A percentile compares a stretch with the other conserved stretches of the same genome.
Conservation (phyloP, 2,888 invertebrate species). For the Halocaridina rubra region DNA sequence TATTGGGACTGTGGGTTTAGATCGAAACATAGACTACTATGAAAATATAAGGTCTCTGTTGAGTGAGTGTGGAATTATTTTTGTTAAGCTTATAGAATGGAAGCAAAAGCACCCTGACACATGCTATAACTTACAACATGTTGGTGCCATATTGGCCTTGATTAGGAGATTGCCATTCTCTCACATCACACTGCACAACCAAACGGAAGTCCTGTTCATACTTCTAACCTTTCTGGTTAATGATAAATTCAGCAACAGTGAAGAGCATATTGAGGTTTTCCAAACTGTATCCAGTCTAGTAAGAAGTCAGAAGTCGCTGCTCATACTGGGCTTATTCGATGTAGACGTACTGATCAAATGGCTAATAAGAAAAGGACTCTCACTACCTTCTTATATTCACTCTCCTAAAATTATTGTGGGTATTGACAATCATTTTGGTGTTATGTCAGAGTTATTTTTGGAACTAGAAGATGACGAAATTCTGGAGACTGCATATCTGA, state of each 20-base stretch:
- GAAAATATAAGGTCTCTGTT: too few relatives aligned
- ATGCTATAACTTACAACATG: not conserved
- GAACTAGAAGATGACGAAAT: too few relatives aligned
- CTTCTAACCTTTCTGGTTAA: conserved; percentile 16
- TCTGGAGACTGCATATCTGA: too few relatives aligned
- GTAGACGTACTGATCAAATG: not conserved
- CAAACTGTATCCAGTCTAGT: not conserved
- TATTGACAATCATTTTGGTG: too few relatives aligned
- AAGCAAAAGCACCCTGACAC: too few relatives aligned
- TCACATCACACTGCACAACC: not conserved
- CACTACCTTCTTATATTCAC: not conserved
- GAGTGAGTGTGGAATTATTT: too few relatives aligned
- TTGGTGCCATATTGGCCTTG: not conserved
- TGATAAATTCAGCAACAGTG: not conserved
- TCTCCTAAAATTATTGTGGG: not conserved
- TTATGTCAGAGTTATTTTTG: too few relatives aligned
- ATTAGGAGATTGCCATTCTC: conserved; percentile 17
- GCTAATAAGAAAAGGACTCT: conserved; percentile 23
- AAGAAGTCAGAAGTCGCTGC: not conserved
- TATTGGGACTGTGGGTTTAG: too few relatives aligned
- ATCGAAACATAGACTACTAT: too few relatives aligned
- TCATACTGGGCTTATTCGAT: not conserved
- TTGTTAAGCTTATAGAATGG: too few relatives aligned
- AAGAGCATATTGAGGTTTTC: not conserved
- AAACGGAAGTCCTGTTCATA: conserved; percentile 8